Evolutionary conservation across 92 coral and sea anemone species (phyloP), one percentile per base, ranked within the genome.

Genomic region (Paragorgia papillata): DNA sequence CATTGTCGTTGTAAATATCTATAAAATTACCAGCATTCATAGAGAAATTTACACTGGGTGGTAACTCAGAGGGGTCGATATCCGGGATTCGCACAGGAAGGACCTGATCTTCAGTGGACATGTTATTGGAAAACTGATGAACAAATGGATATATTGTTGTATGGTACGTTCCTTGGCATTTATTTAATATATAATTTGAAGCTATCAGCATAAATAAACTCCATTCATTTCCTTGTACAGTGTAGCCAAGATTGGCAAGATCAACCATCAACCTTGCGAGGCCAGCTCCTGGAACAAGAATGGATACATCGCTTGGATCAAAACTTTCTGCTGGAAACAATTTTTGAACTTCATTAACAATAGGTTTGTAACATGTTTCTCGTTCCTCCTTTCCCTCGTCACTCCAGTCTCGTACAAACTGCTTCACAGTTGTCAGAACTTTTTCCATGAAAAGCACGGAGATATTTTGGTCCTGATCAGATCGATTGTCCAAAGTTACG

Each of bases 371-470:
- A 64, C 97, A 94, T 31, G 91, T 89, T 55, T 90, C 86, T 67
- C 98, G 64, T 79, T 94, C 98, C 41, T 71, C 70, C 53, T 44
- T 74, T 20, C 98, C 98, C 90, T 94, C 98, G 66, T 88, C 87
- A 73, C 97, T 91, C 98, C 98, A 94, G 85, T 94, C 98, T 74
- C 98, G 82, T 19, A 94, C 98, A 94, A 94, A 94, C 84, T 94
- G 98, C 48, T 83, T 87, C 18, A 94, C 57, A 18, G 97, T 94
- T 24, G 98, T 94, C 26, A 58, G 83, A 22, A 94, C 96, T 58
- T 94, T 94, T 33, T 94, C 98, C 97, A 94, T 94, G 74, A 91
- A 96, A 67, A 94, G 92, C 21, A 88, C 81, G 43, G 85, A 88
- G 59, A 93, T 78, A 9, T 86, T 80, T 44, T 81, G 64, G 22